Evolutionary conservation across 2,113 vertebrate genomes (phyloP).

Genomic region (Sinosuthora webbiana): DNA sequence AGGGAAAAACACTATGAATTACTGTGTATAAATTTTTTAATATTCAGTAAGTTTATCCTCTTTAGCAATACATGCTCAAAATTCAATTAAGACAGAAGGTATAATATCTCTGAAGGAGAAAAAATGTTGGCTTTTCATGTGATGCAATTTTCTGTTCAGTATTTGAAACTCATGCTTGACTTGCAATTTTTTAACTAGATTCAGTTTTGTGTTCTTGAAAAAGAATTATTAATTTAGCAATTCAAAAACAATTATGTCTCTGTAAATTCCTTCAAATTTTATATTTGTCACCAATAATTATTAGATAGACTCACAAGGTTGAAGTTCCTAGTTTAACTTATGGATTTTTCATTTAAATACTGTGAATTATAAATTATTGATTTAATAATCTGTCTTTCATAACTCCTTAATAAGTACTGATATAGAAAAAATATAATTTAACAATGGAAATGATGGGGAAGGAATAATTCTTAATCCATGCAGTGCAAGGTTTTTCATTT

Average conservation of each 20-base stretch:
- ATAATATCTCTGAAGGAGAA: not conserved
- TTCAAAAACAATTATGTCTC: not conserved
- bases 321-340: conserved; percentile 47
- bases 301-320: not conserved
- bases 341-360: conserved; percentile 36
- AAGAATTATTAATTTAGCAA: not conserved
- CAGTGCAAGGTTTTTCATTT: not conserved
- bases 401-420: not conserved
- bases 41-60: not conserved
- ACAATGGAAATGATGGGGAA: not conserved
- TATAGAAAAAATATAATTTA: not conserved
- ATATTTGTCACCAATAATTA: not conserved
- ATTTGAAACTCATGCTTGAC: not conserved
- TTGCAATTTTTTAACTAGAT: not conserved
- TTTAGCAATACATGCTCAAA: not conserved
- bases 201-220: not conserved
- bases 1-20: not conserved
- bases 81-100: not conserved
- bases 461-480: not conserved
- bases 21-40: not conserved
- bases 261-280: conserved; percentile 5
- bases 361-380: conserved; percentile 25
- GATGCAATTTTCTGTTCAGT: not conserved
- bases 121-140: not conserved
- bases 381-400: not conserved